Evolutionary conservation across 1,140 invertebrate genomes (phyloP).

Genomic region (Amphibalanus amphitrite): DNA sequence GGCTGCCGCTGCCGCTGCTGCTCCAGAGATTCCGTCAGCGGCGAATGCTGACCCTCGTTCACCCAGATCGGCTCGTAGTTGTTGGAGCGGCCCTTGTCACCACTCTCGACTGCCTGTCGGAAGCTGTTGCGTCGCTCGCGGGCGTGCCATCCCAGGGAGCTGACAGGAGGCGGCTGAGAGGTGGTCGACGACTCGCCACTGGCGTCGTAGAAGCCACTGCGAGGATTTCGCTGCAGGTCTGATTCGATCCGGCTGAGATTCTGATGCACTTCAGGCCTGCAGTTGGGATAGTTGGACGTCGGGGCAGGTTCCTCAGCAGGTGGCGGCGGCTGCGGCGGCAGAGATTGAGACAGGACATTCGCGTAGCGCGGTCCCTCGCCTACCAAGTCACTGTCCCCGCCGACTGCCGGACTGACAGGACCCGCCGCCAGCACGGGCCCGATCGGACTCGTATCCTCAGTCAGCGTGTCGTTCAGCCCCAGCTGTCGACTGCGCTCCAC

Average conservation of each 20-base stretch:
- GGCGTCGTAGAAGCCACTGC: neutral
- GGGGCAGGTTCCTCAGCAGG: neutral
- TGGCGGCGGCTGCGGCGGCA: neutral
- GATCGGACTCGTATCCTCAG: neutral
- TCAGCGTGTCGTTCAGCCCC: neutral
- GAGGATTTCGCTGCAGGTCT: neutral
- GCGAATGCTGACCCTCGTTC: too few species aligned
- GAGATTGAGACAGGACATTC: neutral
- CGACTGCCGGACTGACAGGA: neutral
- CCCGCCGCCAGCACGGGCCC: neutral
- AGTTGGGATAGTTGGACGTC: neutral
- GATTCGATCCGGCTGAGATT: neutral
- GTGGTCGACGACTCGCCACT: neutral
- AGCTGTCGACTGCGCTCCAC: neutral
- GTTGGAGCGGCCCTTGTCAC: neutral
- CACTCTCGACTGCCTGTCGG: conserved; percentile 24
- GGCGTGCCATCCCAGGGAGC: conserved; percentile 20
- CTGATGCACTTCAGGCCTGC: neutral
- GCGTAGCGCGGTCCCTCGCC: neutral
- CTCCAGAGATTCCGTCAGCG: too few species aligned
- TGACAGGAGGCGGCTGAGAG: neutral
- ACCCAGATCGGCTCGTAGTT: neutral
- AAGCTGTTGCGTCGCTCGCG: conserved; percentile 29
- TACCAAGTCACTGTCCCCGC: neutral
- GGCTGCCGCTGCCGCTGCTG: too few species aligned